Conservation (phyloP, 2,797 vertebrate genomes). For the Poecilia wingei region DNA sequence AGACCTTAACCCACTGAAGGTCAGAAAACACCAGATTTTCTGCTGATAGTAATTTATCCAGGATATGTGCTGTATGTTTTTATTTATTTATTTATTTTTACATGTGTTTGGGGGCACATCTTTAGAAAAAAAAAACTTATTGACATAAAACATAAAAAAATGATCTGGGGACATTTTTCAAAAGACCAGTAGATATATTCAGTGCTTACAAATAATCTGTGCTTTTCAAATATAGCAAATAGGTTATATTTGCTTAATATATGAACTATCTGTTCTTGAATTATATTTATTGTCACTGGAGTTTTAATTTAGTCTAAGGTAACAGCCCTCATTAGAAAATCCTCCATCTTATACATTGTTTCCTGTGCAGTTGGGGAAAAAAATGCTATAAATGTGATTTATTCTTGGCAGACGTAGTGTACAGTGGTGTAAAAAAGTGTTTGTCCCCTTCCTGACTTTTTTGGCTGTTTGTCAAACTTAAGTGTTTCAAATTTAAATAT, state of each 20-base stretch:
- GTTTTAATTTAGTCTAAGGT: background rate
- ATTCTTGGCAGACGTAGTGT: background rate
- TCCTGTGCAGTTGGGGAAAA: background rate
- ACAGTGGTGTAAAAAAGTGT: background rate
- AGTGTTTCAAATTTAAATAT: too few species aligned
- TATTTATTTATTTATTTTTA: background rate
- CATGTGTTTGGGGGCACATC: background rate
- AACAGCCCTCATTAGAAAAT: background rate
- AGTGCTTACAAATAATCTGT: background rate
- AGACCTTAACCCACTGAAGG: background rate
- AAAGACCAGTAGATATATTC: background rate
- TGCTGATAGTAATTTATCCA: background rate
- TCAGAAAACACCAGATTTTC: background rate
- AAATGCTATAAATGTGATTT: background rate
- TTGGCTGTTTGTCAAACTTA: too few species aligned
- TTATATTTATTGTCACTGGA: background rate
- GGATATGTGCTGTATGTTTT: background rate
- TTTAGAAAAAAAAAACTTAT: too few species aligned
- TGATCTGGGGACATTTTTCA: background rate
- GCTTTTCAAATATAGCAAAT: background rate
- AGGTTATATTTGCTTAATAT: background rate
- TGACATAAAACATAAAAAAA: background rate
- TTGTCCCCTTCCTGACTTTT: too few species aligned
- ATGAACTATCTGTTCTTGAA: background rate
- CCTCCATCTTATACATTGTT: background rate